Conservation (phyloP, 2,888 invertebrate genomes). For the Frankliniella intonsa region DNA sequence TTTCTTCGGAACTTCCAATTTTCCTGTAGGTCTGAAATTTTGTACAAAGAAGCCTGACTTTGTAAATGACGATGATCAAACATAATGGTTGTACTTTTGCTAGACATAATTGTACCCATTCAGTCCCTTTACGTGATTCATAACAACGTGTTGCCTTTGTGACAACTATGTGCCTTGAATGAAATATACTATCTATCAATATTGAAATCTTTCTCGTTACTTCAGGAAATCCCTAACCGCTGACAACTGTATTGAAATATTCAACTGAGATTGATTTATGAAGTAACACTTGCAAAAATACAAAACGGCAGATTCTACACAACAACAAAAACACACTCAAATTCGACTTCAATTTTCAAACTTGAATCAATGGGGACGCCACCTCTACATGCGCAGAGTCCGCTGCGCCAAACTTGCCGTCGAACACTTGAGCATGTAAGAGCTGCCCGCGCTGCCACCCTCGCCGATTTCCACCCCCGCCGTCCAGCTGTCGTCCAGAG, state of each 20-base stretch:
- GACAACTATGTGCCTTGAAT: constrained; percentile 15
- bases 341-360: neutral
- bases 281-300: neutral
- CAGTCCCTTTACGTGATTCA: neutral
- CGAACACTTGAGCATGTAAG: too few species aligned
- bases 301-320: neutral
- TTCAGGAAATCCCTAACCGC: too few species aligned
- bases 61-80: constrained; percentile 20
- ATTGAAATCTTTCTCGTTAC: neutral
- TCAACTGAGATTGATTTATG: neutral
- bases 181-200: constrained; percentile 19
- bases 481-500: too few species aligned
- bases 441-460: neutral
- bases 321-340: neutral
- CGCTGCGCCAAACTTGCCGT: too few species aligned
- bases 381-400: too few species aligned
- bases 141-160: neutral
- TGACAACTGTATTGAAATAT: neutral
- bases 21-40: constrained; percentile 8
- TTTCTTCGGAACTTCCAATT: neutral
- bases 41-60: neutral
- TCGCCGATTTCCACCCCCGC: neutral
- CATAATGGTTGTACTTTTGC: neutral
- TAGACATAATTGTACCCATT: neutral
- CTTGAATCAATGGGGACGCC: too few species aligned